Conservation (phyloP, 2,113 vertebrate species). For the Gadus macrocephalus region DNA sequence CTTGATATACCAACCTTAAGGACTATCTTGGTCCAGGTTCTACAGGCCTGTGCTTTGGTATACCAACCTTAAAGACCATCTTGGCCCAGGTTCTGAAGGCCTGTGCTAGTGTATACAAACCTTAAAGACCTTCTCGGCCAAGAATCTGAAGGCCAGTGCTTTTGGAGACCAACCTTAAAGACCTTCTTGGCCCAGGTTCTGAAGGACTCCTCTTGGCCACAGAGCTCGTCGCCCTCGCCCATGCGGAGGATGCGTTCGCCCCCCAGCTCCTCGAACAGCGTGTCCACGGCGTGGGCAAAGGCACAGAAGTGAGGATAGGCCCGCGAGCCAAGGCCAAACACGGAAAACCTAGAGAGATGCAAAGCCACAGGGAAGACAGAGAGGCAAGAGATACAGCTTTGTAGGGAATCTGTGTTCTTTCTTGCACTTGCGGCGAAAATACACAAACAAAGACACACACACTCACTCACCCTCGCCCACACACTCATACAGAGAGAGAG, state of each 20-base stretch:
- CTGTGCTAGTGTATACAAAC: constrained; percentile 57
- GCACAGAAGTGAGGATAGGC: constrained; percentile 98
- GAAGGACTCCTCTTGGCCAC: constrained; percentile 96
- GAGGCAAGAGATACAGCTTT: not conserved
- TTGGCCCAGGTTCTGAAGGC: no score
- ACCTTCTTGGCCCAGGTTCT: constrained; percentile 98
- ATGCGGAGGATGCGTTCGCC: constrained; percentile 97
- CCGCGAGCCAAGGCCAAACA: constrained; percentile 93
- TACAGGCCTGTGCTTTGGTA: no score
- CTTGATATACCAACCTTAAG: no score
- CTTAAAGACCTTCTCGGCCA: constrained; percentile 99
- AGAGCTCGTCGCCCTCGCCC: constrained; percentile 96
- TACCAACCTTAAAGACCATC: constrained; percentile 94
- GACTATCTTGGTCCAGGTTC: no score
- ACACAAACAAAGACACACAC: no score
- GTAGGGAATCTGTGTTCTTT: no score
- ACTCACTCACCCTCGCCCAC: no score
- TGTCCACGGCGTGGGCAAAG: constrained; percentile 95
- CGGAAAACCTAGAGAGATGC: constrained; percentile 81
- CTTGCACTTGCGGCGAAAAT: no score
- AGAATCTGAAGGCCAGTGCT: constrained; percentile 95
- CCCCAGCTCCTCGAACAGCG: constrained; percentile 92
- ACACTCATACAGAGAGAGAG: constrained; percentile 2
- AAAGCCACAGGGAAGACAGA: constrained; percentile 19
- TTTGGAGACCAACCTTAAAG: constrained; percentile 86